Evolutionary conservation across 2,888 invertebrate species (phyloP).

Genomic region (Ectropis crepuscularia): DNA sequence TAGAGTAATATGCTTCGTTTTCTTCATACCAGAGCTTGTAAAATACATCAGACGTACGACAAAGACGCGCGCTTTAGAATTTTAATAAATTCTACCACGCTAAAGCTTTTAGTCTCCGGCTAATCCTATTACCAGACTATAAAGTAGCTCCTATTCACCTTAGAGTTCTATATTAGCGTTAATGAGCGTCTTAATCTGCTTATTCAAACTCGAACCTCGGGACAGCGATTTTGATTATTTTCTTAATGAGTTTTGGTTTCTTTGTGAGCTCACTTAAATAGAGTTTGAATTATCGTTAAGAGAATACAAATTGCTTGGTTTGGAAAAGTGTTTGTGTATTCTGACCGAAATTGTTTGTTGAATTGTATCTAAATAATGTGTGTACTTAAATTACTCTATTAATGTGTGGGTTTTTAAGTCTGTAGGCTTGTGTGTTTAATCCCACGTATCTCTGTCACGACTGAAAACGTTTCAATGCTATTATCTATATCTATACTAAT

Average conservation of each 20-base stretch:
- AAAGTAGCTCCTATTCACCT: constrained; percentile 21
- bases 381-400: too few species aligned
- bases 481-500: too few species aligned
- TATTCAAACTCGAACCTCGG: constrained; percentile 21
- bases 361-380: too few species aligned
- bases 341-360: too few species aligned
- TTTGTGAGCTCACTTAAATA: background rate
- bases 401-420: too few species aligned
- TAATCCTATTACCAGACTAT: constrained; percentile 28
- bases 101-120: constrained; percentile 20
- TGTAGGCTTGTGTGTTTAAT: too few species aligned
- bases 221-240: constrained; percentile 23
- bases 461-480: too few species aligned
- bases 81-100: constrained; percentile 14
- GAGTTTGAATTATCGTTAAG: background rate
- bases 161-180: constrained; percentile 17
- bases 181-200: constrained; percentile 27
- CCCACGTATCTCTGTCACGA: too few species aligned
- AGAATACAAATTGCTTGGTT: too few species aligned
- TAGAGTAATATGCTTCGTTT: background rate
- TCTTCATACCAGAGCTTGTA: constrained; percentile 7
- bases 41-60: background rate
- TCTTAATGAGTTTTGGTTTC: constrained; percentile 13
- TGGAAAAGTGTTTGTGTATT: too few species aligned
- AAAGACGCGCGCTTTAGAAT: constrained; percentile 7